Evolutionary conservation across 37 sponge, comb jelly and placozoan genomes (phyloP).

Genomic region (Chondrilla cf. caribensis): DNA sequence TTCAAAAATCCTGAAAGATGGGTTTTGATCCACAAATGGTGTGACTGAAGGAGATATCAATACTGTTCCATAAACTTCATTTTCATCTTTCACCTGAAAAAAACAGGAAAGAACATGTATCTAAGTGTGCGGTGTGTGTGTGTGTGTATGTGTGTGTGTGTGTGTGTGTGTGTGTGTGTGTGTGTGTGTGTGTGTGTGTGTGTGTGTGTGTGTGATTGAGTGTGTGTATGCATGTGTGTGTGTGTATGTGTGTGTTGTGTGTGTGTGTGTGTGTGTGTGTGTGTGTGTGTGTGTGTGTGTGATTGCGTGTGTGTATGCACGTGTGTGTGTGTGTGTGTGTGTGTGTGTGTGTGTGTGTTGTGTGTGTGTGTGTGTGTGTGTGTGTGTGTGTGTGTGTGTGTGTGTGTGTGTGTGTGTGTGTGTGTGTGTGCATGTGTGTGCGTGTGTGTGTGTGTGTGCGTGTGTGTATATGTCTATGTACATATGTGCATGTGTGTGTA

Average conservation of each 20-base stretch:
- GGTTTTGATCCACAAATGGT: conserved; percentile 47
- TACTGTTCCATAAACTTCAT: conserved; percentile 54
- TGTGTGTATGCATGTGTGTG: background rate
- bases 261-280: too few species aligned
- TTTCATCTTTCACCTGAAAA: conserved; percentile 44
- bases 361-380: background rate
- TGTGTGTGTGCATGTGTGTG: too few species aligned
- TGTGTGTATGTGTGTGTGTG: conserved; percentile 28
- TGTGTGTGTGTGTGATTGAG: background rate
- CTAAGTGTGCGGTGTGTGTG: conserved; percentile 18
- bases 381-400: background rate
- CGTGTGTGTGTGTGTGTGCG: too few species aligned
- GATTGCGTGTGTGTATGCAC: too few species aligned
- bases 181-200: background rate
- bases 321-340: too few species aligned
- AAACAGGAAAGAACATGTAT: background rate
- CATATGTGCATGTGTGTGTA: background rate
- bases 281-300: too few species aligned
- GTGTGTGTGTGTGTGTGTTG: too few species aligned
- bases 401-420: too few species aligned
- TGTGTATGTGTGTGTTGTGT: too few species aligned
- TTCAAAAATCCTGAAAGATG: conserved; percentile 65
- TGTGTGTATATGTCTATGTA: too few species aligned
- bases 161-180: background rate
- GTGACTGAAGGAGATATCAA: conserved; percentile 75